Conservation (phyloP, 2,797 vertebrate species). For the Peromyscus aztecus region DNA sequence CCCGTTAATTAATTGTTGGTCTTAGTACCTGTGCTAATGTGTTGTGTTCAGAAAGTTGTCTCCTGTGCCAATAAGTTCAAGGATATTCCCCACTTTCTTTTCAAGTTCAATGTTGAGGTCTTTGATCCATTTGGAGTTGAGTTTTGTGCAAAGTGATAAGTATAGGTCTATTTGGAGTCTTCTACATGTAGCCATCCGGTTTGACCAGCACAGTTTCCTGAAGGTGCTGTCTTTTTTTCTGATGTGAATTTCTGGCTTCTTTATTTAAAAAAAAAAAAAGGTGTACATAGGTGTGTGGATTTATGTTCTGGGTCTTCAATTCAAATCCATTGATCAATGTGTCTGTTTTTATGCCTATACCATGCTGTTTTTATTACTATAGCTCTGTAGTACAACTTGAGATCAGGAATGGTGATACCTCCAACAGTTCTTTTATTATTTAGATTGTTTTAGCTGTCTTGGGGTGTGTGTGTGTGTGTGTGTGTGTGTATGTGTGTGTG, state of each 20-base stretch:
- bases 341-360: background rate
- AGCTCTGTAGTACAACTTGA: background rate
- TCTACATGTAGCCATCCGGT: background rate
- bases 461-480: background rate
- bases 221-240: background rate
- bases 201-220: background rate
- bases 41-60: background rate
- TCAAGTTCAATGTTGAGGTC: background rate
- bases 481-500: no score
- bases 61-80: background rate
- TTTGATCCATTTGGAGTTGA: background rate
- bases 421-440: background rate
- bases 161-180: background rate
- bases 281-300: background rate
- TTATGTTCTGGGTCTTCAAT: background rate
- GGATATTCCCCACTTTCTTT: background rate
- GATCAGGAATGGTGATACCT: background rate
- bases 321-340: background rate
- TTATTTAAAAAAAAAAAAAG: background rate
- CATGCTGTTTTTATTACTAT: background rate
- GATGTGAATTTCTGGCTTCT: background rate
- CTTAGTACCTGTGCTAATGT: background rate
- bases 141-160: background rate
- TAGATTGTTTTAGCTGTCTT: background rate
- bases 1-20: background rate